phyloP scores from a whole-genome alignment of 2,888 invertebrate species.

The Tipula unca region DNA sequence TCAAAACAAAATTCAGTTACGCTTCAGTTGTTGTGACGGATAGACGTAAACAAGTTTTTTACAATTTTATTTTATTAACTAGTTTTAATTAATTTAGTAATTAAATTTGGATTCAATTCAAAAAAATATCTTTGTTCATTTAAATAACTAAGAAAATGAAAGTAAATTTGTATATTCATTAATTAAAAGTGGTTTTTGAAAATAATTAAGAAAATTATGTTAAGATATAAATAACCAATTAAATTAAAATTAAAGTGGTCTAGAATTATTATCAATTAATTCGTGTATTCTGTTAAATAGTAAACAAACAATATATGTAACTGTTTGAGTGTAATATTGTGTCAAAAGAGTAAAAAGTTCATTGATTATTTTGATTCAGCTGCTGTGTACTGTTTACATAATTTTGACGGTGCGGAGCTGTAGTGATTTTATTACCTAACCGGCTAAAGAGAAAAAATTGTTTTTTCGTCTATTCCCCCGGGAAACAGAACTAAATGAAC shows the following conservation, averaged over 20 bases:
- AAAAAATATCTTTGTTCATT: background rate
- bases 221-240: background rate
- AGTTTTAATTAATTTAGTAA: background rate
- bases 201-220: background rate
- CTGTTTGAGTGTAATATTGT: too few species aligned
- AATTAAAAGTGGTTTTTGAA: background rate
- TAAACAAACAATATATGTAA: background rate
- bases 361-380: background rate
- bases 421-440: background rate
- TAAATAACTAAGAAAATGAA: background rate
- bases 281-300: background rate
- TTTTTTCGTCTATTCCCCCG: background rate
- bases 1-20: background rate
- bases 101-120: background rate
- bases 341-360: background rate
- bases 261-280: background rate
- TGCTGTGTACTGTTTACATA: background rate
- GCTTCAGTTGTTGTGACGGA: background rate
- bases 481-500: background rate
- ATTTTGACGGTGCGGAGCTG: background rate
- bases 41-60: background rate
- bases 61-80: background rate
- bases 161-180: background rate
- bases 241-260: background rate
- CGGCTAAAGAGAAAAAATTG: background rate